Evolutionary conservation across 2,113 vertebrate species (phyloP).

Genomic region (Coptodon bakossiorum): DNA sequence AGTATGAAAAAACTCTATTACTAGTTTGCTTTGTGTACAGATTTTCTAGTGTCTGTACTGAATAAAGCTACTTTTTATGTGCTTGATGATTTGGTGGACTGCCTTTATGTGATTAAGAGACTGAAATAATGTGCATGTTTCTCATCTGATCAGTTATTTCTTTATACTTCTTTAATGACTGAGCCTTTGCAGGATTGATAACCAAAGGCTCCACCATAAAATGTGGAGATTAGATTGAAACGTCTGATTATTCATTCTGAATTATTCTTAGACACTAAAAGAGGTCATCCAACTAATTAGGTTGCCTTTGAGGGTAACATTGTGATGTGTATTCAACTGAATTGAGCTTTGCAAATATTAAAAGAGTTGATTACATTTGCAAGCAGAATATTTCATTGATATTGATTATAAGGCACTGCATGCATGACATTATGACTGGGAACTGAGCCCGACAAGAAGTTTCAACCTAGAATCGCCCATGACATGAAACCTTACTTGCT

Average conservation of each 20-base stretch:
- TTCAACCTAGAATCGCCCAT: background rate
- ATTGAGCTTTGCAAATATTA: background rate
- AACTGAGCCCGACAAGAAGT: accelerated
- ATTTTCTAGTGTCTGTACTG: background rate
- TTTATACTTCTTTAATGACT: background rate
- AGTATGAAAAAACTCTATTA: background rate
- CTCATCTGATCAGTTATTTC: accelerated
- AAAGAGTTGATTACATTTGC: background rate
- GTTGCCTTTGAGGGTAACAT: background rate
- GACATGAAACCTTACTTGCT: background rate
- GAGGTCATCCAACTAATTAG: background rate
- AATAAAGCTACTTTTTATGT: background rate
- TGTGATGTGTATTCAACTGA: background rate
- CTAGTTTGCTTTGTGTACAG: background rate
- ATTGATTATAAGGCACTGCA: background rate
- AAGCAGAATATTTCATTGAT: background rate
- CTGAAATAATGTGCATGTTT: background rate
- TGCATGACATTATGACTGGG: background rate
- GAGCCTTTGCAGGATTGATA: background rate
- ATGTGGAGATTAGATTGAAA: background rate
- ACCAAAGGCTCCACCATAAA: background rate
- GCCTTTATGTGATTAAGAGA: background rate
- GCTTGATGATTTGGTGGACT: background rate
- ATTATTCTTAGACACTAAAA: background rate
- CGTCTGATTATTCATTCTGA: background rate